A percentile compares a stretch with the other conserved stretches of the same genome.
Evolutionary conservation across 2,888 invertebrate genomes (phyloP).

Genomic region (Homarus gammarus): DNA sequence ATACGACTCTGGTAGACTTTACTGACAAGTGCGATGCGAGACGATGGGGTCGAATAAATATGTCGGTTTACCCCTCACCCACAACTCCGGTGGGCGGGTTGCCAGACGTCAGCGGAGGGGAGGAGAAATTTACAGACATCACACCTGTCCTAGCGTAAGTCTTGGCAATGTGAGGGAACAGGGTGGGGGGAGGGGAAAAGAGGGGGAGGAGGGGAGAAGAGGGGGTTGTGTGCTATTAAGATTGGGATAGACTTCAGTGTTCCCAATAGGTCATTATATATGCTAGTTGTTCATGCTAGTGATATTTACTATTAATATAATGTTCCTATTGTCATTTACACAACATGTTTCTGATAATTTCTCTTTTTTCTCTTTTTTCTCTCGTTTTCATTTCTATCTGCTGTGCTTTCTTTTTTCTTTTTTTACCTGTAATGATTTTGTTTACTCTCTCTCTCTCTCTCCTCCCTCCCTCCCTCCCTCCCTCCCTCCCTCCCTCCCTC

Average conservation of each 20-base stretch:
- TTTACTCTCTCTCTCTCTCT: not conserved
- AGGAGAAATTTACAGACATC: not conserved
- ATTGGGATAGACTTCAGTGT: not conserved
- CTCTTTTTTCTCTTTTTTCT: not conserved
- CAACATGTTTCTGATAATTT: not conserved
- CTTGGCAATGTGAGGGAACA: constrained; percentile 16
- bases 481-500: not conserved
- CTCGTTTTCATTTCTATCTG: not conserved
- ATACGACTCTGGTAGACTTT: too few species aligned
- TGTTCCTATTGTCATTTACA: not conserved
- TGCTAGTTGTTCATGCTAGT: too few species aligned
- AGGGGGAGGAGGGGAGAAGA: constrained; percentile 3
- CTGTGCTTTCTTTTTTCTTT: not conserved
- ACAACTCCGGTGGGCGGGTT: constrained; percentile 21
- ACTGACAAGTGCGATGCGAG: not conserved
- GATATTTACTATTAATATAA: not conserved
- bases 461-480: not conserved
- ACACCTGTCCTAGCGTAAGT: constrained; percentile 27
- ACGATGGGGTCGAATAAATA: constrained; percentile 4
- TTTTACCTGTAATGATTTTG: not conserved
- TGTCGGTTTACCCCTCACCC: constrained; percentile 13
- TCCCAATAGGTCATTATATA: not conserved
- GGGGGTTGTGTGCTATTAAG: not conserved
- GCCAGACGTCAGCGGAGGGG: not conserved
- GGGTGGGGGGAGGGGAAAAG: constrained; percentile 1